phyloP scores from a whole-genome alignment of 1,140 invertebrate species.

The Drosophila mayri region DNA sequence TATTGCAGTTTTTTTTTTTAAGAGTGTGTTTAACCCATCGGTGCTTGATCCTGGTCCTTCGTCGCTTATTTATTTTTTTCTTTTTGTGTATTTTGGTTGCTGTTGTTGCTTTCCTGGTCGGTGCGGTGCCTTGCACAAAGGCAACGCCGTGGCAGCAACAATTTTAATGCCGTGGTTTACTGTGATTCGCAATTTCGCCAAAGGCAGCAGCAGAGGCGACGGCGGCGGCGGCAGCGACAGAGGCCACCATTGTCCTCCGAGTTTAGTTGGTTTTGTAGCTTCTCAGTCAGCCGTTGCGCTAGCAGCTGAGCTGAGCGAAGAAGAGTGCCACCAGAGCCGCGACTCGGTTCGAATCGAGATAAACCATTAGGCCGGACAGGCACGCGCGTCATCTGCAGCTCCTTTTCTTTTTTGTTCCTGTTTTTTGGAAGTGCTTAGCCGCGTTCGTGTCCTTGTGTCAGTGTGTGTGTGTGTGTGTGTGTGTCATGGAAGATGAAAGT shows the following conservation, averaged over 20 bases:
- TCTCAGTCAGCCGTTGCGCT: slow-evolving; percentile 51
- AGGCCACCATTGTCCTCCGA: slow-evolving; percentile 41
- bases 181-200: slow-evolving; percentile 62
- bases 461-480: not conserved
- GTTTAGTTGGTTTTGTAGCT: slow-evolving; percentile 35
- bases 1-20: not conserved
- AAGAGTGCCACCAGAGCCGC: slow-evolving; percentile 6
- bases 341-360: slow-evolving; percentile 17
- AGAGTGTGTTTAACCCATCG: slow-evolving; percentile 15
- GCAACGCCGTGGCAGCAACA: slow-evolving; percentile 60
- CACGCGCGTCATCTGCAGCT: slow-evolving; percentile 19
- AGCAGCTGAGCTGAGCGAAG: slow-evolving; percentile 45
- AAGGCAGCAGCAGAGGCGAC: slow-evolving; percentile 30
- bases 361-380: slow-evolving; percentile 28
- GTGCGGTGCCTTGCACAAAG: slow-evolving; percentile 70
- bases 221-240: slow-evolving; percentile 6
- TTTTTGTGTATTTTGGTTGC: slow-evolving; percentile 31
- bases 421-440: slow-evolving; percentile 6
- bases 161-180: slow-evolving; percentile 72
- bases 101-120: slow-evolving; percentile 42
- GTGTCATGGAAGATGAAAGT: slow-evolving; percentile 17
- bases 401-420: not conserved
- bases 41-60: not conserved
- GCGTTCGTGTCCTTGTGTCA: not conserved
- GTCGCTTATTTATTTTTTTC: slow-evolving; percentile 1